Evolutionary conservation across 2,888 invertebrate genomes (phyloP), one percentile per base, ranked within the genome.

Genomic region (Agrochola litura): DNA sequence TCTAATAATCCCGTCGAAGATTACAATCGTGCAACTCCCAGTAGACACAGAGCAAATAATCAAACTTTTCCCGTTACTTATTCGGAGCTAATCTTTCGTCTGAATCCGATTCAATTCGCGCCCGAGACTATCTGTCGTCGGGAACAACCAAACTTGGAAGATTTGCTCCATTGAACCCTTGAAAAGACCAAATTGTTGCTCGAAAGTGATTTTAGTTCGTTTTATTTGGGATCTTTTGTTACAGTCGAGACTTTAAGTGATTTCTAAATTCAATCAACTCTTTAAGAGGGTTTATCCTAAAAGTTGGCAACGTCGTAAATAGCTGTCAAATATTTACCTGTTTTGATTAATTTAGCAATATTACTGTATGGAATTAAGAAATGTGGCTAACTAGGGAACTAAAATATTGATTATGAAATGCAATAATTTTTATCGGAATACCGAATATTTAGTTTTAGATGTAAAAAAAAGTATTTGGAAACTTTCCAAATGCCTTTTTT

Each of bases 71-170:
- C 71, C 77, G 77, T 84, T 75, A 79, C 85, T 85, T 79, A 85
- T 81, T 83, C 77, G 74, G 69, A 84, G 86, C 81, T 82, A 87
- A 87, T 87, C 87, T 84, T 82, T 76, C 75, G 76, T 58, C 64
- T 60, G 79, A 54, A 87, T 86, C 79, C 63, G 68, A 86, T 87
- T 87, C 87, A 87, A 87, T 87, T 87, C 86, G 78, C 73, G 69
- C 81, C 65, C 63, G 72, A 66, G 76, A 74, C 66, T 85, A 72
- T 73, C 84, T 84, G 84, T 86, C 87, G 79, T 67, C 84, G 80
- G 73, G 65, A 84, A 85, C 84, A 87, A 75, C 82, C 79, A 80
- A 86, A 87, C 77, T 87, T 87, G 70, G 80, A 66, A 80, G 77
- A 82, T 85, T 78, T 78, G 76, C 77, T 81, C 79, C 81, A 82